A percentile compares a stretch with the other conserved stretches of the same genome.
Conservation (phyloP, 2,888 invertebrate genomes). For the Toxonevra muliebris region DNA sequence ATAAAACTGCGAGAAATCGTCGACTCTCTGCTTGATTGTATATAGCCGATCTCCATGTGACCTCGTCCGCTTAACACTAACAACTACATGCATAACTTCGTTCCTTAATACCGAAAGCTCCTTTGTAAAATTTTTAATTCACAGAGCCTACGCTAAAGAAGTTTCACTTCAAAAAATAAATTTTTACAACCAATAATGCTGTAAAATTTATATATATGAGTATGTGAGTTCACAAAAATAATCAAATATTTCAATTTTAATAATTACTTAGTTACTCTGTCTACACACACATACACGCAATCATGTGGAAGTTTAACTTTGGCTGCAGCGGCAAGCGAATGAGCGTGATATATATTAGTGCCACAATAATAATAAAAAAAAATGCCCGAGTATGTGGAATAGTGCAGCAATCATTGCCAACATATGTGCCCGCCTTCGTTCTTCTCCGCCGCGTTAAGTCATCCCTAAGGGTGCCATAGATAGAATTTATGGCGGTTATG, state of each 20-base stretch:
- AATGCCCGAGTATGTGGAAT: neutral
- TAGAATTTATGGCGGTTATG: conserved; percentile 12
- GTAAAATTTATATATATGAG: too few species aligned
- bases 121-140: too few species aligned
- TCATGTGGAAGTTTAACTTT: conserved; percentile 25
- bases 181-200: too few species aligned
- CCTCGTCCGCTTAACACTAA: too few species aligned
- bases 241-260: conserved; percentile 5
- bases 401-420: neutral
- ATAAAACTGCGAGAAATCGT: too few species aligned
- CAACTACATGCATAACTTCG: too few species aligned
- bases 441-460: neutral
- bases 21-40: too few species aligned
- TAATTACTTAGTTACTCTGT: neutral
- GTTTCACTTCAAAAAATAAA: too few species aligned
- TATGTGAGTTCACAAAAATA: conserved; percentile 2
- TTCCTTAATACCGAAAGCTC: too few species aligned
- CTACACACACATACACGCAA: conserved; percentile 7
- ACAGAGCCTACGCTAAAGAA: too few species aligned
- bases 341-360: neutral
- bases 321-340: conserved; percentile 13
- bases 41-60: too few species aligned
- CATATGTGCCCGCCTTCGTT: too few species aligned
- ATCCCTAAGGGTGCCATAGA: neutral
- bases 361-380: neutral